Percentiles rank a stretch among this genome's conserved stretches.
These are phyloP conservation scores for Myodes glareolus DNA, from an alignment of 2,113 vertebrate species.

Conservation along the genomic window DNA sequence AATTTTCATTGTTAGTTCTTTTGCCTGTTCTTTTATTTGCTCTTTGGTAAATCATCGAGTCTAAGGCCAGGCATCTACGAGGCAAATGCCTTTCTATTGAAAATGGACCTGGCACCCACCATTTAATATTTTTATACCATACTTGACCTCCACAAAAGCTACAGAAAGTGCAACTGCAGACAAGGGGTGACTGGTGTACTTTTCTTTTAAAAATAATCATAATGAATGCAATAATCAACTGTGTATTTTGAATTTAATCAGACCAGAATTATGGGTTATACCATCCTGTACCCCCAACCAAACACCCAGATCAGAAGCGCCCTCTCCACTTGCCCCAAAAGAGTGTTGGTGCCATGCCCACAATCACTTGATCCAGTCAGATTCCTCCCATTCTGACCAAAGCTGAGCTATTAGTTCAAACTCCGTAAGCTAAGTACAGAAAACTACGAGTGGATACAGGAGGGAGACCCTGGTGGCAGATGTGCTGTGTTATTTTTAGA, in stretches of 20 bases:
- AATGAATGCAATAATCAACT: not conserved
- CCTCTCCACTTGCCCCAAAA: not conserved
- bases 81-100: not conserved
- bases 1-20: not conserved
- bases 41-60: not conserved
- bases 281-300: not conserved
- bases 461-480: slow-evolving; percentile 66
- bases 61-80: not conserved
- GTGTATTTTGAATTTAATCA: not conserved
- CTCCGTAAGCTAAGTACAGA: slow-evolving; percentile 36
- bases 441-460: slow-evolving; percentile 57
- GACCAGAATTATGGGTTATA: not conserved
- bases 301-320: not conserved
- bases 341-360: not conserved
- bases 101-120: not conserved
- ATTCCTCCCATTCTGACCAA: not conserved
- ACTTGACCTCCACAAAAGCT: not conserved
- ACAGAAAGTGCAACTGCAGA: not conserved
- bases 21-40: not conserved
- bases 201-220: not conserved
- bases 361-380: not conserved
- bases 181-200: not conserved
- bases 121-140: not conserved
- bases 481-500: slow-evolving; percentile 70
- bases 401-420: slow-evolving; percentile 49